Evolutionary conservation across 2,888 invertebrate genomes (phyloP).

Genomic region (Linnaemya vulpina): DNA sequence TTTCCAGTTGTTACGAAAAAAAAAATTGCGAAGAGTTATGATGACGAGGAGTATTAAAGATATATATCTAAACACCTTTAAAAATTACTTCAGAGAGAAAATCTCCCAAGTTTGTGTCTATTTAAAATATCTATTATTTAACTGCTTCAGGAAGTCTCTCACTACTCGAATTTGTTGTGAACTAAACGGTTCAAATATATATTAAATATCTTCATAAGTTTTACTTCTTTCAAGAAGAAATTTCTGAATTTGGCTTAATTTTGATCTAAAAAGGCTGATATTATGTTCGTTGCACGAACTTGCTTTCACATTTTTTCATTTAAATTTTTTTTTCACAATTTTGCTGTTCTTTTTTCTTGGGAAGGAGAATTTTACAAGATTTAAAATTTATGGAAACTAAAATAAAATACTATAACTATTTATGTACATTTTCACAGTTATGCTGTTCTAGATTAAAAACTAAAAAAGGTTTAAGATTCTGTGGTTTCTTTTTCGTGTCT

Average conservation of each 20-base stretch:
- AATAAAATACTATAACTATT: slow-evolving; percentile 10
- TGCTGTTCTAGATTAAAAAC: slow-evolving; percentile 20
- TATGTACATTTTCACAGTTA: slow-evolving; percentile 22
- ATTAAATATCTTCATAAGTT: slow-evolving; percentile 68
- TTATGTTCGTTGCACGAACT: slow-evolving; percentile 71
- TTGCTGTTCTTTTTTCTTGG: slow-evolving; percentile 62
- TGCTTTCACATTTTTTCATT: slow-evolving; percentile 69
- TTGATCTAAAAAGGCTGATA: slow-evolving; percentile 17
- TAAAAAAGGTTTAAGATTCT: neutral
- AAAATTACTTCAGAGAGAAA: too few species aligned
- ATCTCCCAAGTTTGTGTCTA: too few species aligned
- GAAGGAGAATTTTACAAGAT: neutral
- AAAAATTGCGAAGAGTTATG: too few species aligned
- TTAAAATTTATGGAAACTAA: slow-evolving; percentile 71
- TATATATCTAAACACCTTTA: too few species aligned
- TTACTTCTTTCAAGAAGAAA: slow-evolving; percentile 39
- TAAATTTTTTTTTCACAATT: slow-evolving; percentile 63
- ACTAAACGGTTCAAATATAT: neutral
- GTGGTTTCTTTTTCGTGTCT: neutral
- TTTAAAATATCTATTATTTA: too few species aligned
- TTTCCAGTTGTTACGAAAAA: too few species aligned
- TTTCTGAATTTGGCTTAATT: slow-evolving; percentile 1
- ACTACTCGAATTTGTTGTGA: too few species aligned
- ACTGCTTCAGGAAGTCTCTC: too few species aligned
- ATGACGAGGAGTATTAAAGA: too few species aligned